Evolutionary conservation across 2,113 vertebrate genomes (phyloP), one percentile per base, ranked within the genome.

Genomic region (Odocoileus hemionus): DNA sequence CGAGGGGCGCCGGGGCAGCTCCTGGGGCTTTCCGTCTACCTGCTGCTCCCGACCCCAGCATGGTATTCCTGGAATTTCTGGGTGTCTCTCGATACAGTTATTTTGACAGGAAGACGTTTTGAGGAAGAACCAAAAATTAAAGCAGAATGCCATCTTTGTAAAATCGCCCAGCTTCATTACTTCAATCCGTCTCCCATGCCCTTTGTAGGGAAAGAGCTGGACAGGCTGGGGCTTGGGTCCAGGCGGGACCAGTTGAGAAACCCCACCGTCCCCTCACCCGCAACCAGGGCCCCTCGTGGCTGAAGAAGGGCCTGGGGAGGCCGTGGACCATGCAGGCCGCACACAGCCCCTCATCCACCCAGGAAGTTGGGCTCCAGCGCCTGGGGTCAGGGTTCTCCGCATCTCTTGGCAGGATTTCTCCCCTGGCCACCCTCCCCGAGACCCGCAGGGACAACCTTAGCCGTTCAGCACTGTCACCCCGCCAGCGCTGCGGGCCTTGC

Each of bases 31-130:
- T 25, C 70, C 9, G 52, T 33, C 13, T 39, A 23, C 89, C 7
- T 2, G 1, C 7, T 3, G 19, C 36, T 6, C 88, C 36, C 1
- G 0, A 12, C 64, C n/a, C 12, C 39, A 12, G 6, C 0, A 0
- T 0, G 6, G 9, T 43, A 47, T 23, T 57, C 14, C 30, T 47
- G 30, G 7, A 43, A n/a, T 36, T 17, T 36, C 7, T 91, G 23
- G 47, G 30, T 50, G 21, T 26, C 21, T 36, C 23, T 52, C 26
- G 7, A 21, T 25, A 7, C 30, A 54, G 33, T 17, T 52, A 14
- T 52, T 64, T 21, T 36, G 33, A 39, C 57, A 64, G 25, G 25
- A 58, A 82, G 23, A 60, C 3, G 4, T 14, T 52, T n/a, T 4
- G 55, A 82, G 50, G 25, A 60, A 9, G 28, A 50, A 61, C 25